phyloP scores from a whole-genome alignment of 2,888 invertebrate genomes.

The Torymus auratus region DNA sequence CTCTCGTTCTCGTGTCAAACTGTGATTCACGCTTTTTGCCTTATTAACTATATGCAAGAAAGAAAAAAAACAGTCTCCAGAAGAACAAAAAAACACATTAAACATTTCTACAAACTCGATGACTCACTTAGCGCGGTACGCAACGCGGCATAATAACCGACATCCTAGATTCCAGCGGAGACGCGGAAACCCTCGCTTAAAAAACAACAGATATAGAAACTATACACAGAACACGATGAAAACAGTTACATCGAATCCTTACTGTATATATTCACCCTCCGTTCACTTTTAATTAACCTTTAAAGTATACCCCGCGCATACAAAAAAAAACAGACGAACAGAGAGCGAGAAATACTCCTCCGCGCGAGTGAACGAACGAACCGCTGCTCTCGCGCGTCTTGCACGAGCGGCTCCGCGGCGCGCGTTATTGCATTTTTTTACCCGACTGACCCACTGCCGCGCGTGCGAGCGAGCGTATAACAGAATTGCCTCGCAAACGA shows the following conservation, averaged over 20 bases:
- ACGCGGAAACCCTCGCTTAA: too few relatives aligned
- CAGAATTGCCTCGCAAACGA: neutral
- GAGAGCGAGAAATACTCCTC: neutral
- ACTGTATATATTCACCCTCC: neutral
- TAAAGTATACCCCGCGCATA: too few relatives aligned
- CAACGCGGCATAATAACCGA: too few relatives aligned
- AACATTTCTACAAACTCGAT: too few relatives aligned
- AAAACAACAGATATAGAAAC: too few relatives aligned
- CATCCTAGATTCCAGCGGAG: too few relatives aligned
- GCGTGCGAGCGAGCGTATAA: slow-evolving; percentile 22
- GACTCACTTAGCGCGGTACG: too few relatives aligned
- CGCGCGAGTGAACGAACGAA: neutral
- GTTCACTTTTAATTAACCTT: slow-evolving; percentile 24
- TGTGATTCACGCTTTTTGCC: too few relatives aligned
- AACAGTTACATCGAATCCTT: slow-evolving; percentile 11
- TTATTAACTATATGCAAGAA: too few relatives aligned
- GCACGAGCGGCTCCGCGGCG: slow-evolving; percentile 29
- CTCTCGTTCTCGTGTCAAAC: too few relatives aligned
- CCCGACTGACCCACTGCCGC: slow-evolving; percentile 55
- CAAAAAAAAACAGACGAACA: neutral
- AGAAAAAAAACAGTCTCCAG: too few relatives aligned
- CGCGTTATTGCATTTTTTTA: slow-evolving; percentile 40
- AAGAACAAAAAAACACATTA: too few relatives aligned
- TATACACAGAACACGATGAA: neutral
- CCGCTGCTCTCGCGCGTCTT: slow-evolving; percentile 14